Evolutionary conservation across 35 echinoderm and acorn worm genomes (phyloP), one percentile per base, ranked within the genome.

Genomic region (Ophiothrix spiculata): DNA sequence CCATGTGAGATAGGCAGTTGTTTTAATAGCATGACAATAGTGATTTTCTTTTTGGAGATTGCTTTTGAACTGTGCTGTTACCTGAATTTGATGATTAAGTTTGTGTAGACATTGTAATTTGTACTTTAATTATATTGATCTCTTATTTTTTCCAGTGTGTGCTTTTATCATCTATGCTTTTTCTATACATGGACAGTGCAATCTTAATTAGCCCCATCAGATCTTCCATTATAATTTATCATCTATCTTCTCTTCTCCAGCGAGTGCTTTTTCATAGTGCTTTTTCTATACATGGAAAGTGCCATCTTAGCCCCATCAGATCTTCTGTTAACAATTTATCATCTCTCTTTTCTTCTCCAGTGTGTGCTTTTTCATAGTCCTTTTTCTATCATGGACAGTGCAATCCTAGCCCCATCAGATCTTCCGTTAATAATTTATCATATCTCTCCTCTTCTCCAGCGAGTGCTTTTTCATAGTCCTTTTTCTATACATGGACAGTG

Each of bases 361-460:
- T 81, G 87, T 93, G 34, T 97, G 91, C 42, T n/a, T 97, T 25
- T 97, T 97, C 75, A 85, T 97, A 12, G 95, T 97, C n/a, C 17
- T 86, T 0, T 93, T 93, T 60, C 85, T 93, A 33, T 85, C 32
- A 93, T 97, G 91, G 39, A 90, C 13, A 75, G 19, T 33, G 87
- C 63, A 8, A 38, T 80, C 16, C 69, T 90, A 37, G 33, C 84
- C 37, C 95, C 95, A 4, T 32, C 38, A 15, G 83, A 34, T 34
- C 40, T 97, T 32, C 37, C 93, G n/a, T n/a, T n/a, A n/a, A n/a
- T n/a, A n/a, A n/a, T 28, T 63, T 14, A 63, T 63, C 56, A 63
- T n/a, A 14, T 60, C n/a, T 60, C n/a, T 60, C n/a, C 12, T 25
- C n/a, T n/a, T n/a, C n/a, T n/a, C n/a, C 87, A 99, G 96, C 79